Conservation (phyloP, 2,888 invertebrate genomes). For the Andrena haemorrhoa region DNA sequence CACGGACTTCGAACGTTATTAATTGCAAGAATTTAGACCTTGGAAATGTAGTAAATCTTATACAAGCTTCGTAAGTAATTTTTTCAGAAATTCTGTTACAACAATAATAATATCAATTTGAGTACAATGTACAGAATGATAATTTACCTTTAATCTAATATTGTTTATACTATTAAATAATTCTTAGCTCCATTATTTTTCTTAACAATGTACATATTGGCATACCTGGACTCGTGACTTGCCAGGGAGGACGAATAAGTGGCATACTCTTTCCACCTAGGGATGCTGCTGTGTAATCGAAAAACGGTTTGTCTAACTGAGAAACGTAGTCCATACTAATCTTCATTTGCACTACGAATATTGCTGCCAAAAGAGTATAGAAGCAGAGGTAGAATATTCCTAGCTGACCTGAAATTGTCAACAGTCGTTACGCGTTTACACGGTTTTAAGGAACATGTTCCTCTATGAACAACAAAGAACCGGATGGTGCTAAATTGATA, state of each 20-base stretch:
- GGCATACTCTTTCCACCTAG: not conserved
- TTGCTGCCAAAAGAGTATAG: constrained; percentile 73
- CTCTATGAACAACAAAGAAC: not conserved
- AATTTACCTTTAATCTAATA: not conserved
- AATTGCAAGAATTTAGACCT: too few relatives aligned
- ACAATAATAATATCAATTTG: too few relatives aligned
- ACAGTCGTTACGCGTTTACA: not conserved
- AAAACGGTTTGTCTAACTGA: constrained; percentile 72
- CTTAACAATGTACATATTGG: not conserved
- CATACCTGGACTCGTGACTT: constrained; percentile 73
- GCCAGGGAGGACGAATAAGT: constrained; percentile 45
- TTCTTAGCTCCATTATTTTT: not conserved
- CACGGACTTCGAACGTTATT: too few relatives aligned
- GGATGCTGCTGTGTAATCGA: constrained; percentile 51
- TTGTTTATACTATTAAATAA: not conserved
- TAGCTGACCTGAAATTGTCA: constrained; percentile 68
- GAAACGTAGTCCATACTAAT: constrained; percentile 73
- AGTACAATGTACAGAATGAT: not conserved
- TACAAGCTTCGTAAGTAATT: too few relatives aligned
- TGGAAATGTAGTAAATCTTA: too few relatives aligned
- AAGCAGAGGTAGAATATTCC: constrained; percentile 79
- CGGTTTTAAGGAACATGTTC: not conserved
- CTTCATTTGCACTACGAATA: constrained; percentile 79
- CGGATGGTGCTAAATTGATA: constrained; percentile 5
- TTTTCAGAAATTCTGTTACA: too few relatives aligned